These are phyloP conservation scores for Schizopygopsis pylzovi DNA, from an alignment of 2,797 vertebrate genomes.

Conservation along the genomic window DNA sequence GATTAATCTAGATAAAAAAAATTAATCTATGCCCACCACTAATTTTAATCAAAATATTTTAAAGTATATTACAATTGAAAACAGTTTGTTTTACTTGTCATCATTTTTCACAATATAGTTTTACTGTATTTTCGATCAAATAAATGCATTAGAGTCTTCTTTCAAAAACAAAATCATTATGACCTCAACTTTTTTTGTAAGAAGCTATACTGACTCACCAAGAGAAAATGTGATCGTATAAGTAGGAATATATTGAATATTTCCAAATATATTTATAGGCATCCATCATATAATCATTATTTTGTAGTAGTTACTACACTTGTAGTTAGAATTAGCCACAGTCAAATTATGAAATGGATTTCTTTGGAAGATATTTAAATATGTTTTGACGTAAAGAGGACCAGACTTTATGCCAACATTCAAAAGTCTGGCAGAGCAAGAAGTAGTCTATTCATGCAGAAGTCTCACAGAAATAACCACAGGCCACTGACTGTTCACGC, in stretches of 20 bases:
- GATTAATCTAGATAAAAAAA: too few species aligned
- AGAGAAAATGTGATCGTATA: too few species aligned
- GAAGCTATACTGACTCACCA: background rate
- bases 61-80: background rate
- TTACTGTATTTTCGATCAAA: background rate
- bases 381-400: background rate
- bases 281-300: background rate
- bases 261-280: background rate
- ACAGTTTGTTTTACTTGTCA: background rate
- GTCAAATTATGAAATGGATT: background rate
- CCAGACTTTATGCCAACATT: background rate
- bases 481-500: constrained; percentile 24
- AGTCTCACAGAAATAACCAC: constrained; percentile 46
- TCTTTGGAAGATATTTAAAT: background rate
- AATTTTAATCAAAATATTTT: too few species aligned
- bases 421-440: background rate
- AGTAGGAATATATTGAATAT: background rate
- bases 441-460: constrained; percentile 36
- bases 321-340: background rate
- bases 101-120: background rate
- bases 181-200: background rate
- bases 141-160: background rate
- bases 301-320: background rate
- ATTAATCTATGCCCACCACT: too few species aligned
- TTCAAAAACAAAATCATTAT: background rate